Evolutionary conservation across 2,888 invertebrate genomes (phyloP), one percentile per base, ranked within the genome.

Genomic region (Papilio elwesi): DNA sequence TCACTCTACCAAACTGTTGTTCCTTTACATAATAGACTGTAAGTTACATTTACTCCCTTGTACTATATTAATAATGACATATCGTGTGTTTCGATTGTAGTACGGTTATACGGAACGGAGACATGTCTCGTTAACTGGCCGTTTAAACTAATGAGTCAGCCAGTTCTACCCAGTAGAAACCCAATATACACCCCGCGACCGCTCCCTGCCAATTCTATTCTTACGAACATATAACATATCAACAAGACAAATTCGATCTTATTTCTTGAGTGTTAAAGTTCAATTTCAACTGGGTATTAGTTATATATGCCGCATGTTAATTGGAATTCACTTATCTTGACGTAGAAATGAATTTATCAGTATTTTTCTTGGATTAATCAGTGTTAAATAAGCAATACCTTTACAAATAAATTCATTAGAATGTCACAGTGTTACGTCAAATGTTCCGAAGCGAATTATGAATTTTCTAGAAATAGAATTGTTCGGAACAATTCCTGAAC

Each of bases 191-290:
- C 81, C 80, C 83, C 80, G 77, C 78, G 79, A 77, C 70, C 81
- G 79, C 26, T 76, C 76, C 78, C 82, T 90, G 90, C 91, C 90
- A 90, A 89, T 74, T 90, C 91, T 91, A 91, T 90, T 91, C 87
- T 89, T 86, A 87, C 80, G 81, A 81, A 82, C 81, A n/a, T 81
- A 77, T 77, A 78, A 53, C 63, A 74, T 51, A 66, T 72, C 55
- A 16, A 47, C 76, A 76, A 74, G 15, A 57, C 9, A 77, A 74
- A 76, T 65, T 75, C 43, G 72, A 74, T 71, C 78, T 63, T 76
- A 78, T 72, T 57, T 0, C 0, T 0, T 6, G 51, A 6, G 7
- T 0, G 0, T 43, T 73, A 76, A 47, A 76, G 68, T 53, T 63
- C 49, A 77, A 68, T 76, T 77, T 78, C 48, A 52, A 59, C 67